Percentiles rank a stretch among this genome's conserved stretches.
phyloP scores from a whole-genome alignment of 1,140 invertebrate genomes.

The Dolichoris vasculosae region DNA sequence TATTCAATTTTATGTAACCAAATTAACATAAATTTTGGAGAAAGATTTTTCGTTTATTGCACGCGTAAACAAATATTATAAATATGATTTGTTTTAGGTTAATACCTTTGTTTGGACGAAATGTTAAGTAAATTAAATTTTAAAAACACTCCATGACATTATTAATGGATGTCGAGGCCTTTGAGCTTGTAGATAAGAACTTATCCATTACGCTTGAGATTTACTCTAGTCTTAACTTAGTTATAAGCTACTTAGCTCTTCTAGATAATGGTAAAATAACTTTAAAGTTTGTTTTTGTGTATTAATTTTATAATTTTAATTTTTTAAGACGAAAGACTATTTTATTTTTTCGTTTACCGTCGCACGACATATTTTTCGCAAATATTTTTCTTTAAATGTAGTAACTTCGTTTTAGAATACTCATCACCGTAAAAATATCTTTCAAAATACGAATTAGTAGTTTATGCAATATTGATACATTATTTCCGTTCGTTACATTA shows the following conservation, averaged over 20 bases:
- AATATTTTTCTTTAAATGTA: too few species aligned
- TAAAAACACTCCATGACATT: background rate
- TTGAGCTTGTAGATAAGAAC: background rate
- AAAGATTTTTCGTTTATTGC: too few species aligned
- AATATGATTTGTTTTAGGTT: background rate
- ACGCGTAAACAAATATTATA: too few species aligned
- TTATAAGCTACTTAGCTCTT: background rate
- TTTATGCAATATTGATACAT: too few species aligned
- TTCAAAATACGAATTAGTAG: too few species aligned
- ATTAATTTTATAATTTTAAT: background rate
- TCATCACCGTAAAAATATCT: too few species aligned
- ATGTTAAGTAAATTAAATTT: background rate
- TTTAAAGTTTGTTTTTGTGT: background rate
- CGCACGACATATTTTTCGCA: too few species aligned
- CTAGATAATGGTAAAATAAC: background rate
- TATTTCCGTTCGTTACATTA: too few species aligned
- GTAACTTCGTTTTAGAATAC: too few species aligned
- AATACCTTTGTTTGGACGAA: background rate
- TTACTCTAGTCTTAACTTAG: background rate
- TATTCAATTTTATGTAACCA: too few species aligned
- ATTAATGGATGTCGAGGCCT: background rate
- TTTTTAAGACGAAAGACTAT: background rate
- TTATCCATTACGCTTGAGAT: conserved; percentile 1
- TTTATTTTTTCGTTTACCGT: background rate
- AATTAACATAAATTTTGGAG: too few species aligned